Percentiles rank a stretch among this genome's conserved stretches.
Conservation (phyloP, 1,140 invertebrate species). For the Chionoecetes opilio region DNA sequence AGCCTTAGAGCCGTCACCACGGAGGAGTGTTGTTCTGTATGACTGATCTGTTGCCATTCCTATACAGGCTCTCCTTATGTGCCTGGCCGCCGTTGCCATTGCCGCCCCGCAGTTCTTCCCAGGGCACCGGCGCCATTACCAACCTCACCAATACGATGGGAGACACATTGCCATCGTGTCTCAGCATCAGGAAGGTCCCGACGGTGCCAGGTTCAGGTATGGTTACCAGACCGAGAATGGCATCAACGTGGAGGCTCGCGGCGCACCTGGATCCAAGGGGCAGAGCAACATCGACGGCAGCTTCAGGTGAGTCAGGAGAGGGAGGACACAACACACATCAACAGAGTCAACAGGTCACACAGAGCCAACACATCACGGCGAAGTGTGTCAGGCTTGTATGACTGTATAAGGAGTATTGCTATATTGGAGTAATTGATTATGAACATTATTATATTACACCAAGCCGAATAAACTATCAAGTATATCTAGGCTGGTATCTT, state of each 20-base stretch:
- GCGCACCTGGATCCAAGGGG: constrained; percentile 37
- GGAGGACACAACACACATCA: not conserved
- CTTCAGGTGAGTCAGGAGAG: constrained; percentile 20
- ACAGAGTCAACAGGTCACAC: too few relatives aligned
- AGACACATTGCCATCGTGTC: constrained; percentile 35
- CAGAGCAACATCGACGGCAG: constrained; percentile 56
- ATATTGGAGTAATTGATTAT: too few relatives aligned
- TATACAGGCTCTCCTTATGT: not conserved
- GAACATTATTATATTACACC: too few relatives aligned
- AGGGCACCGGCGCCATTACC: not conserved
- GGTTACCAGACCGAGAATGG: constrained; percentile 36
- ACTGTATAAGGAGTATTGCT: too few relatives aligned
- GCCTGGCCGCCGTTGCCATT: not conserved
- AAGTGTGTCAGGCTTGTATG: too few relatives aligned
- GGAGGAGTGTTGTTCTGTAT: not conserved
- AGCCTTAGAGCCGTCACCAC: not conserved
- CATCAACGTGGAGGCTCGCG: constrained; percentile 22
- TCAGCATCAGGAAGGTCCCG: not conserved
- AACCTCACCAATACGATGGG: not conserved
- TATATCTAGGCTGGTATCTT: too few relatives aligned
- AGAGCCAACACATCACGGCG: too few relatives aligned
- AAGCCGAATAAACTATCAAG: too few relatives aligned
- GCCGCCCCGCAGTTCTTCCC: constrained; percentile 31
- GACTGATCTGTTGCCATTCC: not conserved
- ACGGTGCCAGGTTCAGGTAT: constrained; percentile 38